Conservation (phyloP, 2,888 invertebrate genomes). For the Drosophila helvetica region DNA sequence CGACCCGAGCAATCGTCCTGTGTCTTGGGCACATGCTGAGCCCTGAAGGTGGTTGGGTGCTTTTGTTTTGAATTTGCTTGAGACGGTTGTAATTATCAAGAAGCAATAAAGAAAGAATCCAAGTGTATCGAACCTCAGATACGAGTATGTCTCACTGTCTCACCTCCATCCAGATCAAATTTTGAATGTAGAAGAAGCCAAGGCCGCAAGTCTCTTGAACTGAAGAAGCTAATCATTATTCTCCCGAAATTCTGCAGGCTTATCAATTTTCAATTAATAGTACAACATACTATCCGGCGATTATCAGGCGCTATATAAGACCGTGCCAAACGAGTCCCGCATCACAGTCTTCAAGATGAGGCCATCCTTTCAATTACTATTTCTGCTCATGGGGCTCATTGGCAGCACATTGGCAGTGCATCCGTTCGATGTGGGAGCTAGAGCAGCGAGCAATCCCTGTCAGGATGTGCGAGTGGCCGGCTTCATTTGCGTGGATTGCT, state of each 20-base stretch:
- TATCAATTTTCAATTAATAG: conserved; percentile 40
- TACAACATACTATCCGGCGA: conserved; percentile 6
- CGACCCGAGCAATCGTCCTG: conserved; percentile 72
- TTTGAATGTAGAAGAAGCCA: too few relatives aligned
- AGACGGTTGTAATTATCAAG: background rate
- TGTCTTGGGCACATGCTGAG: conserved; percentile 73
- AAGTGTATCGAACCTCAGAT: background rate
- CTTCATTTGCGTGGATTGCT: conserved; percentile 73
- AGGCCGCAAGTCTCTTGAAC: background rate
- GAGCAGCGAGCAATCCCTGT: conserved; percentile 66
- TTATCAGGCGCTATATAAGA: background rate
- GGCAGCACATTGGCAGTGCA: background rate
- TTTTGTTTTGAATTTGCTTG: background rate
- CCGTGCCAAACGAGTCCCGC: background rate
- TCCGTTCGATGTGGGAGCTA: conserved; percentile 42
- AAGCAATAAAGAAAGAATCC: background rate
- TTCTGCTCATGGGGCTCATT: conserved; percentile 22
- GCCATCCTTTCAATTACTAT: conserved; percentile 22
- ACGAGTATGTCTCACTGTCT: too few relatives aligned
- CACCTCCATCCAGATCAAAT: too few relatives aligned
- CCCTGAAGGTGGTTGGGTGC: background rate
- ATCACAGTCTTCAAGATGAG: conserved; percentile 56
- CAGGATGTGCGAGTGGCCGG: conserved; percentile 62
- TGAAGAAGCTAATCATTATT: background rate
- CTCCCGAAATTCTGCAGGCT: background rate